Percentiles rank a stretch among this genome's conserved stretches.
These are phyloP conservation scores for Heterocephalus glaber DNA, from an alignment of 2,113 vertebrate species.

Conservation along the genomic window DNA sequence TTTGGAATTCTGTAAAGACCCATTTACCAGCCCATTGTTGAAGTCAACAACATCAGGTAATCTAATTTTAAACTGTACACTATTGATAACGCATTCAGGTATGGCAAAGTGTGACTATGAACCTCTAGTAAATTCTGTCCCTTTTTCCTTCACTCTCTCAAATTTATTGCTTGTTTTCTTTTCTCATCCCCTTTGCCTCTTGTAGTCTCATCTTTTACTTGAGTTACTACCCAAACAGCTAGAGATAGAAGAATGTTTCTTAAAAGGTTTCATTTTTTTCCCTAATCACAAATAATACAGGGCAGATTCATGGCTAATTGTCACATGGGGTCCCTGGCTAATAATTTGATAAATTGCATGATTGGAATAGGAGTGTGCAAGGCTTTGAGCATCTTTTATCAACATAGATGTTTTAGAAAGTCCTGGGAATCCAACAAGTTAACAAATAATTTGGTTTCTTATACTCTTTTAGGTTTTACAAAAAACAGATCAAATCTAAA, in stretches of 20 bases:
- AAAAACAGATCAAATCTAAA: not conserved
- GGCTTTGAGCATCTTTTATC: not conserved
- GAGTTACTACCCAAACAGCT: not conserved
- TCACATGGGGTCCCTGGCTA: not conserved
- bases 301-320: not conserved
- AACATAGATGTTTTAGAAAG: not conserved
- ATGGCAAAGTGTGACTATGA: not conserved
- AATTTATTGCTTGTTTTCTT: not conserved
- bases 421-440: rapidly evolving
- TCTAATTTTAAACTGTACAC: not conserved
- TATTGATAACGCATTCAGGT: not conserved
- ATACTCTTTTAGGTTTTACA: not conserved
- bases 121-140: not conserved
- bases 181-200: not conserved
- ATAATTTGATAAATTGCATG: not conserved
- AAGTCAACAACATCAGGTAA: not conserved
- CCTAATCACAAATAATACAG: not conserved
- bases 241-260: not conserved
- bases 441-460: not conserved
- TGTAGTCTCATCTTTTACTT: not conserved
- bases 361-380: not conserved
- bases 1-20: conserved; percentile 7
- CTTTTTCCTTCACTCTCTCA: not conserved
- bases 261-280: not conserved
- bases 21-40: not conserved